Evolutionary conservation across 2,888 invertebrate species (phyloP).

Genomic region (Miltochrista miniata): DNA sequence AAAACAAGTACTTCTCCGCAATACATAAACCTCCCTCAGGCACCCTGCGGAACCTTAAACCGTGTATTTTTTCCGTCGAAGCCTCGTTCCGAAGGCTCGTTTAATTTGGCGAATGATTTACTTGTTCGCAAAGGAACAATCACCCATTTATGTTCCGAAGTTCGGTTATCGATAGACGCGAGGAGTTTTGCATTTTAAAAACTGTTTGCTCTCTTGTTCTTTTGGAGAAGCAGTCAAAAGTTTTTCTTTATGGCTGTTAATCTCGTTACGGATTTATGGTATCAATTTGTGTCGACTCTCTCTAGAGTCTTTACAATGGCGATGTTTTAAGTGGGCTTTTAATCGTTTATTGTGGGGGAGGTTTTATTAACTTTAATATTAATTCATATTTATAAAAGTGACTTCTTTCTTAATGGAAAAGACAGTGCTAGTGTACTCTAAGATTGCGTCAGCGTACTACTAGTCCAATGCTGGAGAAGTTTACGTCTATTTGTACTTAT

Average conservation of each 20-base stretch:
- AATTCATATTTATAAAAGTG: no score
- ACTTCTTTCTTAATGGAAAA: no score
- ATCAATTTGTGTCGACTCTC: background rate
- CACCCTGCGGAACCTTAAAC: constrained; percentile 29
- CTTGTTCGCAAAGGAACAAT: constrained; percentile 9
- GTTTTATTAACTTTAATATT: no score
- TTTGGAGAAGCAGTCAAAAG: background rate
- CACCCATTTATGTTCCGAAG: background rate
- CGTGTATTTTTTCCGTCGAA: constrained; percentile 27
- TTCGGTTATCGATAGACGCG: background rate
- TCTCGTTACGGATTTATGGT: background rate
- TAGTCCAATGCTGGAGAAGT: no score
- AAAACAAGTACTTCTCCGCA: background rate
- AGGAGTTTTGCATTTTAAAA: background rate
- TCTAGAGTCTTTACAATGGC: background rate
- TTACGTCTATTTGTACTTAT: no score
- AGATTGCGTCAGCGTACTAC: no score
- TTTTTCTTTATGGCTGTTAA: background rate
- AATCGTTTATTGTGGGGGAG: constrained; percentile 19
- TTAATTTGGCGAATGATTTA: constrained; percentile 51
- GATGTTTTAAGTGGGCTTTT: constrained; percentile 15
- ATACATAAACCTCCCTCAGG: constrained; percentile 1
- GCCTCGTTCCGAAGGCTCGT: constrained; percentile 36
- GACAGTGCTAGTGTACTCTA: no score
- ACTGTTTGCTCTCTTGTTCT: background rate